A percentile compares a stretch with the other conserved stretches of the same genome.
phyloP scores from a whole-genome alignment of 2,113 vertebrate species.

The Oryzias celebensis region DNA sequence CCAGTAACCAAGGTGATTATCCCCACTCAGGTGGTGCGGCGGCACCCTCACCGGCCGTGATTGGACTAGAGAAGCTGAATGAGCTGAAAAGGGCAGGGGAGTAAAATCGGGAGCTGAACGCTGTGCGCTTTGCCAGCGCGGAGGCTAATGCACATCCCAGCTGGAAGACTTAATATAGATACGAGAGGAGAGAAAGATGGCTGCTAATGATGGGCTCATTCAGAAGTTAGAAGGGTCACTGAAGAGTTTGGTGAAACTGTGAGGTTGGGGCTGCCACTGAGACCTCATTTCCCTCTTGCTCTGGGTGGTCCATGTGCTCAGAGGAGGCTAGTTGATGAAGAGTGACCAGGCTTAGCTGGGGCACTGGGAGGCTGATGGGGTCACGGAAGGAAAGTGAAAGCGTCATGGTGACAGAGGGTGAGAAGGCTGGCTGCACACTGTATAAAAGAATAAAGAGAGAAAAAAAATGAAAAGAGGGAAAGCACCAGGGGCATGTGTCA shows the following conservation, averaged over 20 bases:
- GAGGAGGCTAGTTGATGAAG: constrained; percentile 63
- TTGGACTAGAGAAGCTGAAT: constrained; percentile 67
- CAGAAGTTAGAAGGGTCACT: constrained; percentile 26
- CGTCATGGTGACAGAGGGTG: constrained; percentile 21
- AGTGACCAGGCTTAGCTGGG: constrained; percentile 64
- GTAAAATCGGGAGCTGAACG: constrained; percentile 59
- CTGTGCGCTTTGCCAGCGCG: constrained; percentile 38
- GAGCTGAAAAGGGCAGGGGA: constrained; percentile 67
- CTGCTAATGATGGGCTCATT: constrained; percentile 49
- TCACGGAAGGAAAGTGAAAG: constrained; percentile 51
- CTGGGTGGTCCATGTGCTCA: constrained; percentile 51
- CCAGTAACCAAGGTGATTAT: constrained; percentile 71
- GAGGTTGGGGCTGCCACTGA: constrained; percentile 41
- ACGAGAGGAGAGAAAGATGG: constrained; percentile 35
- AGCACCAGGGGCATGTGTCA: constrained; percentile 58
- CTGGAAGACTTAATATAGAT: constrained; percentile 49
- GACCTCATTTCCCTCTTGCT: constrained; percentile 42
- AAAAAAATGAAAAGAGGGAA: constrained; percentile 21
- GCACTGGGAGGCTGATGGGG: constrained; percentile 61
- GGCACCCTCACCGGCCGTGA: constrained; percentile 49
- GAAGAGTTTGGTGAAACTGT: constrained; percentile 44
- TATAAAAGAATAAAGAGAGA: constrained; percentile 60
- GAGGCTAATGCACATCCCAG: constrained; percentile 51
- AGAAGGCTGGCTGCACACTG: constrained; percentile 57
- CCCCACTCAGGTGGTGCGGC: constrained; percentile 45